Evolutionary conservation across 2,888 invertebrate genomes (phyloP), one percentile per base, ranked within the genome.

Genomic region (Cephus pygmeus): DNA sequence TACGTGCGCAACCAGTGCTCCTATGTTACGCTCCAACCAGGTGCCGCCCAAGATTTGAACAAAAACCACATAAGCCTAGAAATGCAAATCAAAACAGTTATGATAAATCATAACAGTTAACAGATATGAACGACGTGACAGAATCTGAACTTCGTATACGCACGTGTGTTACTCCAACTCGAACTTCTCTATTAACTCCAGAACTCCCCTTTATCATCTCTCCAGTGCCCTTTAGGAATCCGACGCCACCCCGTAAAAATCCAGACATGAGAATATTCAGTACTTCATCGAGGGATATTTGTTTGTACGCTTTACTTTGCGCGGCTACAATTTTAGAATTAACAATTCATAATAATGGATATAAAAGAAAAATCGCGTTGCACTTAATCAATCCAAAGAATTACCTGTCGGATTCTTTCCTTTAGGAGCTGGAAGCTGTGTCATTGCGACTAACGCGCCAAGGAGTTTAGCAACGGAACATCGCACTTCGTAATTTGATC

Each of bases 91-190:
- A 6, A 56, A 56, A 23, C 9, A 23, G 6, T 56, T 56, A 23
- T 2, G 56, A 23, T 23, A 23, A 56, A 56, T 23, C 2, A 6
- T 56, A 56, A 56, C 56, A 9, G 9, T 56, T 56, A 9, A 23
- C 2, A 23, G 23, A 56, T 56, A 9, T 56, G 6, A 23, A 56
- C 2, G 56, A 23, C 23, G 23, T 23, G 23, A 9, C 23, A 23
- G 23, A 23, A 56, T 56, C 9, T 56, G 0, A 23, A 56, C 23
- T 23, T 34, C 15, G 12, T 31, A 34, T 82, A 93, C 95, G 94
- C 92, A 98, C 98, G 93, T 99, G 98, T 6, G 99, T 98, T 0
- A 99, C 97, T 80, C 99, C 99, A 79, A 99, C 98, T 83, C 99
- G 94, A 77, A 99, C 97, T 93, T 99, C 99, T 81, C 98, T 93